phyloP scores from a whole-genome alignment of 2,113 vertebrate genomes.

The Microcebus ravelobensis region DNA sequence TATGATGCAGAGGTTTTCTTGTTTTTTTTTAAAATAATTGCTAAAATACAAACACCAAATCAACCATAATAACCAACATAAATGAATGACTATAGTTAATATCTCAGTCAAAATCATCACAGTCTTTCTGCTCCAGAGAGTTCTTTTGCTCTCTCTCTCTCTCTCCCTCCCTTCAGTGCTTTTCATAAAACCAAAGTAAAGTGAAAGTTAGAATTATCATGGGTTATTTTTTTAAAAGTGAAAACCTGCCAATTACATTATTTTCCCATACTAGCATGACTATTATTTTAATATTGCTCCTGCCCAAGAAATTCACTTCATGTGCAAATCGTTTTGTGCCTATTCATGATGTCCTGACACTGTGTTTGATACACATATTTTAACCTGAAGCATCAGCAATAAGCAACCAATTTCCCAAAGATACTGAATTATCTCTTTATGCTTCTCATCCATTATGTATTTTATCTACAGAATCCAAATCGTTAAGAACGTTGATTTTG shows the following conservation, averaged over 20 bases:
- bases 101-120: neutral
- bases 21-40: neutral
- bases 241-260: neutral
- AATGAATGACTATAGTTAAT: neutral
- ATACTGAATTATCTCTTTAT: conserved; percentile 22
- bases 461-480: conserved; percentile 46
- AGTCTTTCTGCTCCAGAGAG: neutral
- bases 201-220: neutral
- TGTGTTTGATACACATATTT: conserved; percentile 26
- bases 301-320: neutral
- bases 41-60: conserved; percentile 14
- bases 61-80: neutral
- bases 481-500: conserved; percentile 45
- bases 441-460: conserved; percentile 5
- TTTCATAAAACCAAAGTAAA: conserved; percentile 34
- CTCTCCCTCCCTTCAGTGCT: neutral
- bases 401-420: conserved; percentile 43
- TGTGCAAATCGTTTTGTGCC: neutral
- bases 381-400: conserved; percentile 24
- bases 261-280: neutral
- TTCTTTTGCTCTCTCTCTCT: neutral
- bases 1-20: neutral
- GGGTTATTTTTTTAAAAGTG: neutral
- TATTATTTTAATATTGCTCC: neutral
- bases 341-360: neutral